Percentiles rank a stretch among this genome's conserved stretches.
Evolutionary conservation across 2,888 invertebrate genomes (phyloP).

Genomic region (Choristoneura rosaceana): DNA sequence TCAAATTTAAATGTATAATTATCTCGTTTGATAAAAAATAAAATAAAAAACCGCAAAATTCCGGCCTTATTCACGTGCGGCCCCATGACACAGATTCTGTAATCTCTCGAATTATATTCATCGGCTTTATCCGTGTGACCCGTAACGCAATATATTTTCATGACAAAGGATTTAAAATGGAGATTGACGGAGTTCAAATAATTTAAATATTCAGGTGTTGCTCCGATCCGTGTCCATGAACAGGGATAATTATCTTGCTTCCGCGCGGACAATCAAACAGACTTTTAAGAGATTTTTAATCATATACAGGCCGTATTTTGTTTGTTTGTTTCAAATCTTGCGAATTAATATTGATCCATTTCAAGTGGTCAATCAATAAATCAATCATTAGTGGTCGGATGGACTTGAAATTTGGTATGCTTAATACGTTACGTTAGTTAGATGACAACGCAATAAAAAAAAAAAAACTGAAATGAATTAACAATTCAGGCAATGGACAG

Average conservation of each 20-base stretch:
- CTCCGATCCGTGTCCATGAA: background rate
- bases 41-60: background rate
- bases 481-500: too few relatives aligned
- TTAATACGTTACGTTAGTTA: too few relatives aligned
- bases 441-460: too few relatives aligned
- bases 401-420: too few relatives aligned
- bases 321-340: too few relatives aligned
- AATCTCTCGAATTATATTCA: slow-evolving; percentile 1
- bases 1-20: background rate
- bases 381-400: too few relatives aligned
- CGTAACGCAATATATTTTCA: slow-evolving; percentile 3
- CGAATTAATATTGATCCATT: too few relatives aligned
- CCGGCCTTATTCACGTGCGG: background rate
- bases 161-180: slow-evolving; percentile 9
- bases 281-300: too few relatives aligned
- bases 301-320: too few relatives aligned
- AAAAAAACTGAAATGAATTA: too few relatives aligned
- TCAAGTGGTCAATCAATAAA: too few relatives aligned
- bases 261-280: background rate
- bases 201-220: background rate
- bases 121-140: slow-evolving; percentile 1
- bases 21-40: background rate
- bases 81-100: background rate
- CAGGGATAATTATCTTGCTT: background rate
- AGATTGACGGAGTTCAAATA: background rate